Percentiles rank a stretch among this genome's conserved stretches.
phyloP scores from a whole-genome alignment of 2,113 vertebrate genomes.

The Mola mola region DNA sequence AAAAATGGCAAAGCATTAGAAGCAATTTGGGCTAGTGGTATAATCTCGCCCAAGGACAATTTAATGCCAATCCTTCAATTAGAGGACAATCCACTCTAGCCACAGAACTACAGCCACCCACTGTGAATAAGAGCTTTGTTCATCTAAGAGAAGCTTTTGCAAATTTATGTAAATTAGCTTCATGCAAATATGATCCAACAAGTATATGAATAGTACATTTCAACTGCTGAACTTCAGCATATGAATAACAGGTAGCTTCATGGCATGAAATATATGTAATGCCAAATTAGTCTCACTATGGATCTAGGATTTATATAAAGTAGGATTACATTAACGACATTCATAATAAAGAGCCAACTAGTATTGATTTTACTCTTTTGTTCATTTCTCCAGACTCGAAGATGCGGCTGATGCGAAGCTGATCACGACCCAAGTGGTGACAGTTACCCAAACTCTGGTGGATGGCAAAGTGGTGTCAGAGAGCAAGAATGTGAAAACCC shows the following conservation, averaged over 20 bases:
- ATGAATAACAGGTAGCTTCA: background rate
- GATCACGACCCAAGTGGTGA: slow-evolving; percentile 64
- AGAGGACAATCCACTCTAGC: no score
- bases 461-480: slow-evolving; percentile 73
- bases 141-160: background rate
- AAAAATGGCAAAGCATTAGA: background rate
- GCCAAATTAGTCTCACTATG: background rate
- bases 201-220: slow-evolving; percentile 27
- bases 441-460: slow-evolving; percentile 69
- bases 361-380: background rate
- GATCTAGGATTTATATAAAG: no score
- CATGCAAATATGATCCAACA: slow-evolving; percentile 45
- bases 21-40: background rate
- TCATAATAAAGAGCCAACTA: background rate
- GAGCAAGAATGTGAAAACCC: slow-evolving; percentile 56
- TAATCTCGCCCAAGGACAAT: no score
- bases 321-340: no score
- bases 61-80: background rate
- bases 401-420: slow-evolving; percentile 35
- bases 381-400: slow-evolving; percentile 45
- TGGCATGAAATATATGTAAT: background rate
- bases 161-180: slow-evolving; percentile 60
- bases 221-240: slow-evolving; percentile 4
- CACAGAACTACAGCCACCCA: no score
- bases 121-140: slow-evolving; percentile 3